Base-by-base conservation (phyloP, 2,113 vertebrate genomes). In the Amblyopsis rosae region DNA sequence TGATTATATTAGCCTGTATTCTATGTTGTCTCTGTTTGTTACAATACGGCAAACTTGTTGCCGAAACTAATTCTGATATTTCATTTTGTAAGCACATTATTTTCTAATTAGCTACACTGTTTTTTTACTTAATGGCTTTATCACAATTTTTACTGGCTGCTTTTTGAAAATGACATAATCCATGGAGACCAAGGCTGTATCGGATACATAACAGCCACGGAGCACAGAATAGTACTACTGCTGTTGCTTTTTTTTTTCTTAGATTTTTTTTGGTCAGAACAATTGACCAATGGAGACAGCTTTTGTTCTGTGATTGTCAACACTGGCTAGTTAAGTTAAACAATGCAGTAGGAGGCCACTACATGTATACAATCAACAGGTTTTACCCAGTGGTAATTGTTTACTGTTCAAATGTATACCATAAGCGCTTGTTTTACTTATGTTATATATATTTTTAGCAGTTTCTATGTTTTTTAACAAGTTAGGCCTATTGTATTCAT, bases 381-480 rank as follows among this genome's bases (percentile, higher is more conserved):
- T 57, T 55, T 69, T 77, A 67, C 65, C 76, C 59, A 54, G 64
- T 62, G 65, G 59, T 84, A 60, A 83, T 59, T 75, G 87, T 87
- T 87, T 80, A 75, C 79, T 81, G 74, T 82, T 79, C 65, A 76
- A 41, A 81, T 74, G 62, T 85, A 77, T 67, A 87, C 87, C 88
- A 59, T 70, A 87, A 61, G 86, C 83, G 89, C 82, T 89, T 84
- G 85, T 74, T 88, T 75, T 82, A 62, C 17, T 58, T 85, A 86
- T 83, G 73, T 77, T 35, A 67, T 82, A 9, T 71, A 33, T 84
- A 26, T 85, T 85, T 85, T 66, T 84, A 76, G 85, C 75, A 47
- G 80, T 87, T 76, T 84, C 46, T 81, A 60, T 74, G 12, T 72
- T 73, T 79, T 80, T 81, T 72, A 80, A 89, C 77, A 69, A 75